A percentile compares a stretch with the other conserved stretches of the same genome.
Evolutionary conservation across 1,140 invertebrate species (phyloP).

Genomic region (Drosophila pallidifrons): DNA sequence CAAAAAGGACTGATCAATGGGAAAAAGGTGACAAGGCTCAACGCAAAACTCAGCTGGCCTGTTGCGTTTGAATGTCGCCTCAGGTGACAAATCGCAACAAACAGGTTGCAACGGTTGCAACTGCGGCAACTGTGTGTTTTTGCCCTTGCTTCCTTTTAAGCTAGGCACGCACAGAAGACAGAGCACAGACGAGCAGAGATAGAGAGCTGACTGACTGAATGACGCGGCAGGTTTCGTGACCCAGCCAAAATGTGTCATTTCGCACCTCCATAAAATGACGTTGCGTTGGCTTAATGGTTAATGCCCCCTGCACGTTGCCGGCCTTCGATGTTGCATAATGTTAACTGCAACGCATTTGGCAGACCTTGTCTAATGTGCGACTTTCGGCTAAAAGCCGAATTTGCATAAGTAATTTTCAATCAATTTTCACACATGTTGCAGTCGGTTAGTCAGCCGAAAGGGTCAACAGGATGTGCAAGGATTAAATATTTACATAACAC

Average conservation of each 20-base stretch:
- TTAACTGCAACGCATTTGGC: conserved; percentile 57
- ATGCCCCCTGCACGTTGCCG: conserved; percentile 36
- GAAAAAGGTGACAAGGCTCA: conserved; percentile 44
- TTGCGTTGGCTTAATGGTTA: conserved; percentile 20
- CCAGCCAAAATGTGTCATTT: conserved; percentile 73
- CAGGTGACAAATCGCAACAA: conserved; percentile 78
- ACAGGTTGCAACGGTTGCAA: conserved; percentile 44
- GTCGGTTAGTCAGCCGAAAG: conserved; percentile 33
- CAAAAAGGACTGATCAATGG: conserved; percentile 40
- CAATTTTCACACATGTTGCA: conserved; percentile 43
- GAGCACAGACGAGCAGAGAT: neutral
- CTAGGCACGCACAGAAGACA: conserved; percentile 36
- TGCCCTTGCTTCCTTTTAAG: conserved; percentile 25
- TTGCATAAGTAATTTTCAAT: conserved; percentile 51
- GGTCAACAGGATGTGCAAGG: conserved; percentile 68
- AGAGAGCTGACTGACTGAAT: conserved; percentile 43
- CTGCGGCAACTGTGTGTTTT: conserved; percentile 7
- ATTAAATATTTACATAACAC: conserved; percentile 65
- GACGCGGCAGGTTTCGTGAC: conserved; percentile 74
- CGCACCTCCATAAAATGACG: conserved; percentile 75
- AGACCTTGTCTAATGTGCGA: conserved; percentile 68
- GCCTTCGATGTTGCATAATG: conserved; percentile 41
- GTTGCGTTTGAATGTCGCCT: conserved; percentile 73
- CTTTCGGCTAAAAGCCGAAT: conserved; percentile 51
- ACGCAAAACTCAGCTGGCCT: conserved; percentile 69